These are phyloP conservation scores for Melieria picta DNA, from an alignment of 2,888 invertebrate genomes.

Conservation along the genomic window DNA sequence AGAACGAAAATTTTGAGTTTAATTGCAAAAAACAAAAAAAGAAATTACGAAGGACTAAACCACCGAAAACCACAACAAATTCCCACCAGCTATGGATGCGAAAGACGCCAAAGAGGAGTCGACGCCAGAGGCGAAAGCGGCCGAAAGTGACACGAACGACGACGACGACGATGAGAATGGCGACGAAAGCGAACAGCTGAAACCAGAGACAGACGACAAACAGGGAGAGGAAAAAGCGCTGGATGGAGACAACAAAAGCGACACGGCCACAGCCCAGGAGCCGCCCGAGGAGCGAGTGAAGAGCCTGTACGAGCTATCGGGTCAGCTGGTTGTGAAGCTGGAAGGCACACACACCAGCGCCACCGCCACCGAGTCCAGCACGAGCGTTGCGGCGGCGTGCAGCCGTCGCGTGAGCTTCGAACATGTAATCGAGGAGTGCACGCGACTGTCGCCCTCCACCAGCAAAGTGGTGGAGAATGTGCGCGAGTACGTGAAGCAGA, in stretches of 20 bases:
- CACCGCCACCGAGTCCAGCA: constrained; percentile 34
- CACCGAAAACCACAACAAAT: too few species aligned
- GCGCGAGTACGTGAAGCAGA: constrained; percentile 23
- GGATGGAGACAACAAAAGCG: too few species aligned
- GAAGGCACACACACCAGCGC: constrained; percentile 41
- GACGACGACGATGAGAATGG: constrained; percentile 35
- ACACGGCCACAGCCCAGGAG: too few species aligned
- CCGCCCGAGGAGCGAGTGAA: too few species aligned
- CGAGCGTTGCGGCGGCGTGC: constrained; percentile 21
- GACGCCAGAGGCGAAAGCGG: constrained; percentile 41
- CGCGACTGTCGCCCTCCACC: background rate
- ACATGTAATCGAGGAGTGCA: constrained; percentile 10
- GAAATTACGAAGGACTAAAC: too few species aligned
- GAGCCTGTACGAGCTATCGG: too few species aligned
- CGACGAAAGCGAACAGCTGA: constrained; percentile 14
- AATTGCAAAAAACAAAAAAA: too few species aligned
- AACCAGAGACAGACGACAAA: too few species aligned
- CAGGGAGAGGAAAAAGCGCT: too few species aligned
- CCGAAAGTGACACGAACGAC: constrained; percentile 39
- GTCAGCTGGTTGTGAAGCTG: constrained; percentile 2
- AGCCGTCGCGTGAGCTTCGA: constrained; percentile 34
- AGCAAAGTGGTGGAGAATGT: constrained; percentile 21
- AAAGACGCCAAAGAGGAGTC: too few species aligned
- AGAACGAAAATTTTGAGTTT: too few species aligned
- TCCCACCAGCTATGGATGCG: too few species aligned